Conservation (phyloP, 2,888 invertebrate genomes). For the Operophtera brumata region DNA sequence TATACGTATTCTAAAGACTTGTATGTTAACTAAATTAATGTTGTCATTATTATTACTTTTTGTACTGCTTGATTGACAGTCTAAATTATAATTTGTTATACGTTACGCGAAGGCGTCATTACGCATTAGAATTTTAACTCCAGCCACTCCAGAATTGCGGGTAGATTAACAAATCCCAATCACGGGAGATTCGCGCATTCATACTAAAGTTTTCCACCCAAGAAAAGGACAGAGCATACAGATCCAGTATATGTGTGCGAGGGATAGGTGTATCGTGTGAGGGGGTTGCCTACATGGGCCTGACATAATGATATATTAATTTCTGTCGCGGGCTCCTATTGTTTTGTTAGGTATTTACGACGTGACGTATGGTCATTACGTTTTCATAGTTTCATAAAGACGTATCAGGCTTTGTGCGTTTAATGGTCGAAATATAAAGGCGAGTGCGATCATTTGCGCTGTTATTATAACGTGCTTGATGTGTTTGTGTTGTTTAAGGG, state of each 20-base stretch:
- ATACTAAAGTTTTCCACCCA: slow-evolving; percentile 67
- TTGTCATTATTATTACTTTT: not conserved
- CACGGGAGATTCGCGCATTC: slow-evolving; percentile 71
- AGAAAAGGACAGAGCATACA: slow-evolving; percentile 39
- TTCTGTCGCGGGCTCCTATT: slow-evolving; percentile 76
- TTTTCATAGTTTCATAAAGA: slow-evolving; percentile 80
- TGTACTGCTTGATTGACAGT: not conserved
- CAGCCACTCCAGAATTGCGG: slow-evolving; percentile 55
- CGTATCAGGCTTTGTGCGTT: slow-evolving; percentile 63
- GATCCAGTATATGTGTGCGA: slow-evolving; percentile 25
- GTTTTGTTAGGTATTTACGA: slow-evolving; percentile 78
- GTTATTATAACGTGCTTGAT: slow-evolving; percentile 35
- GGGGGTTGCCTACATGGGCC: slow-evolving; percentile 66
- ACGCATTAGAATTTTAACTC: slow-evolving; percentile 72
- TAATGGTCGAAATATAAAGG: slow-evolving; percentile 64
- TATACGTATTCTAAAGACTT: too few relatives aligned
- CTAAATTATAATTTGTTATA: not conserved
- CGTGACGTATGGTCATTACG: slow-evolving; percentile 79
- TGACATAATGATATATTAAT: slow-evolving; percentile 82
- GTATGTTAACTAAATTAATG: too few relatives aligned
- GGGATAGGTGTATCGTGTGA: slow-evolving; percentile 42
- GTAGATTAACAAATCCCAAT: slow-evolving; percentile 77
- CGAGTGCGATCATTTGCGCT: slow-evolving; percentile 58
- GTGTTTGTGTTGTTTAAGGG: not conserved
- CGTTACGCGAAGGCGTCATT: slow-evolving; percentile 56